These are phyloP conservation scores for Tenebrio molitor DNA, from an alignment of 1,140 invertebrate genomes.

Conservation along the genomic window DNA sequence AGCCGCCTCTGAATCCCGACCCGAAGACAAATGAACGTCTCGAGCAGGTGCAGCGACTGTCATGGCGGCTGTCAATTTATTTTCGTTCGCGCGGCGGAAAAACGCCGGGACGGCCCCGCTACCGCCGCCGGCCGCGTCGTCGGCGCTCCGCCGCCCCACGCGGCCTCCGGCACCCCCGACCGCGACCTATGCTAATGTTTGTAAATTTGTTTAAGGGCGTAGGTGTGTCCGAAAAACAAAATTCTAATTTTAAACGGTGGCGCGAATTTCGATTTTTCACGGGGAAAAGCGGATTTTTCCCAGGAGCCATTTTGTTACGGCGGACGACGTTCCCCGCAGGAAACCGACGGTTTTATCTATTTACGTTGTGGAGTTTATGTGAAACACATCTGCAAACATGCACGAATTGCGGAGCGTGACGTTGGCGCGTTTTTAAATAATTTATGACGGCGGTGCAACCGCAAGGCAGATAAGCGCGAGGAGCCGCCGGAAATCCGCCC, in stretches of 20 bases:
- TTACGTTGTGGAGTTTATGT: background rate
- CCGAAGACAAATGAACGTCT: slow-evolving; percentile 49
- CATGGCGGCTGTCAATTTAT: slow-evolving; percentile 63
- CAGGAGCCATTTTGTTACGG: too few relatives aligned
- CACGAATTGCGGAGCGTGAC: background rate
- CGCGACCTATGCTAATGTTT: slow-evolving; percentile 40
- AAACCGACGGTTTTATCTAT: background rate
- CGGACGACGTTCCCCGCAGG: background rate
- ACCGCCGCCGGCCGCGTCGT: background rate
- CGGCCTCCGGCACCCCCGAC: background rate
- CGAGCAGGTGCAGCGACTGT: slow-evolving; percentile 61
- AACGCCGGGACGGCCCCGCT: background rate
- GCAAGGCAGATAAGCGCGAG: slow-evolving; percentile 6
- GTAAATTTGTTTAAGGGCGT: slow-evolving; percentile 47
- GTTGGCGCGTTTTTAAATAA: slow-evolving; percentile 26
- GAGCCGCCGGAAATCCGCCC: background rate
- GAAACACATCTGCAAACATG: slow-evolving; percentile 7
- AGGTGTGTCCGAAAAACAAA: slow-evolving; percentile 59
- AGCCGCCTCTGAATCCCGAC: background rate
- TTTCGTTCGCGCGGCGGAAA: slow-evolving; percentile 42
- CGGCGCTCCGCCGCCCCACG: background rate
- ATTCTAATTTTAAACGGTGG: slow-evolving; percentile 41
- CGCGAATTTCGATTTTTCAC: slow-evolving; percentile 45
- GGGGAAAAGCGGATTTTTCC: too few relatives aligned
- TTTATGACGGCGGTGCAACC: slow-evolving; percentile 28